phyloP scores from a whole-genome alignment of 2,113 vertebrate species.

The Cochlearius cochlearius region DNA sequence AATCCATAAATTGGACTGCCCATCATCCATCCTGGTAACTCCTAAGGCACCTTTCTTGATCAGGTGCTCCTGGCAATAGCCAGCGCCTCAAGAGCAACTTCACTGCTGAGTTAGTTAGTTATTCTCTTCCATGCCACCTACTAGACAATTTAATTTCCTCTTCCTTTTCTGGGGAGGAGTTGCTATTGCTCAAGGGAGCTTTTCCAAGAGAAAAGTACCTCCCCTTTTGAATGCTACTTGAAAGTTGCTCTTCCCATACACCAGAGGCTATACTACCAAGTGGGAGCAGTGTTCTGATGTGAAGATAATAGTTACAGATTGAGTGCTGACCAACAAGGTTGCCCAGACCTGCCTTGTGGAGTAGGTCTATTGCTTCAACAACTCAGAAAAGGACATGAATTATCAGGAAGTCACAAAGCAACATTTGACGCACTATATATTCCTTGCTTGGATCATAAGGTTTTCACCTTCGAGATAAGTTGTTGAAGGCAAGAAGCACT shows the following conservation, averaged over 20 bases:
- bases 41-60: neutral
- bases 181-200: neutral
- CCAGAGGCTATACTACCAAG: neutral
- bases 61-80: neutral
- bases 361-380: neutral
- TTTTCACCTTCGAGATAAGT: neutral
- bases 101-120: neutral
- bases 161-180: neutral
- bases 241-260: neutral
- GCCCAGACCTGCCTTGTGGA: neutral
- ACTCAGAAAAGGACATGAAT: neutral
- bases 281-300: neutral
- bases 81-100: neutral
- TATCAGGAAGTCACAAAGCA: neutral
- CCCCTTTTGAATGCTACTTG: neutral
- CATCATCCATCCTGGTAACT: neutral
- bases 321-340: neutral
- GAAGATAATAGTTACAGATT: neutral
- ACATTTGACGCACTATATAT: neutral
- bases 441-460: neutral
- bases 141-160: neutral
- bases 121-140: neutral
- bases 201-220: neutral
- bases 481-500: neutral
- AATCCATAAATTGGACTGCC: neutral